These are phyloP conservation scores for Onychomys leucogaster DNA, from an alignment of 2,797 vertebrate species.

Conservation along the genomic window DNA sequence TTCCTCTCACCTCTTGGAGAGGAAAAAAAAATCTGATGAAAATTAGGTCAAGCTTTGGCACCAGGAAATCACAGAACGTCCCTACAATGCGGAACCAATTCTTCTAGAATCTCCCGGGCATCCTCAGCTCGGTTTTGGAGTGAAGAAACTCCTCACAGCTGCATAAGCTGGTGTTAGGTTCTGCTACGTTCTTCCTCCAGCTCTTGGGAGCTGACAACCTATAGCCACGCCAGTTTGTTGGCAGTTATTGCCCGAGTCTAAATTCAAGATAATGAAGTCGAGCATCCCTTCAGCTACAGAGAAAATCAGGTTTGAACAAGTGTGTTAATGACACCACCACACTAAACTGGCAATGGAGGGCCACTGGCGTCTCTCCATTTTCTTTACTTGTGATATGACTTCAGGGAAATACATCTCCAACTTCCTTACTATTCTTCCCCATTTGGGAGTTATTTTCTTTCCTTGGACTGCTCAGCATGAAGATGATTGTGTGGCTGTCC, in stretches of 20 bases:
- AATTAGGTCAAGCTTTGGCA: neutral
- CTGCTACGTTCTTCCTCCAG: neutral
- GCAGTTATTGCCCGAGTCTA: constrained; percentile 30
- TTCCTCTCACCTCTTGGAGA: constrained; percentile 55
- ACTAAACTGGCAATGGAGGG: constrained; percentile 11
- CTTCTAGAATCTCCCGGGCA: constrained; percentile 52
- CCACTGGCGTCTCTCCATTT: constrained; percentile 7
- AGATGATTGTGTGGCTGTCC: constrained; percentile 69
- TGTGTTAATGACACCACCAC: constrained; percentile 2
- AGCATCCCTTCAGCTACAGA: constrained; percentile 33
- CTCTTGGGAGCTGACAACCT: constrained; percentile 26
- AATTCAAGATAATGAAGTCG: constrained; percentile 45
- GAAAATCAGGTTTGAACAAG: constrained; percentile 59
- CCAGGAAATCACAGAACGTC: constrained; percentile 59
- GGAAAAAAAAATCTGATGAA: constrained; percentile 60
- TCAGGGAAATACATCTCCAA: constrained; percentile 35
- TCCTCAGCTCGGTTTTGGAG: constrained; percentile 46
- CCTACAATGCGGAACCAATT: constrained; percentile 25
- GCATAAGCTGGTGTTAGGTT: neutral
- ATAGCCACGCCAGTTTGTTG: neutral
- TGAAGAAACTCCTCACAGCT: constrained; percentile 43
- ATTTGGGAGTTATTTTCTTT: constrained; percentile 83
- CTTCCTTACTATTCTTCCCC: constrained; percentile 55
- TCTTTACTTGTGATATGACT: constrained; percentile 57
- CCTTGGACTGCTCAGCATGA: constrained; percentile 69